Evolutionary conservation across 2,797 vertebrate species (phyloP).

Genomic region (Telmatherina bonti): DNA sequence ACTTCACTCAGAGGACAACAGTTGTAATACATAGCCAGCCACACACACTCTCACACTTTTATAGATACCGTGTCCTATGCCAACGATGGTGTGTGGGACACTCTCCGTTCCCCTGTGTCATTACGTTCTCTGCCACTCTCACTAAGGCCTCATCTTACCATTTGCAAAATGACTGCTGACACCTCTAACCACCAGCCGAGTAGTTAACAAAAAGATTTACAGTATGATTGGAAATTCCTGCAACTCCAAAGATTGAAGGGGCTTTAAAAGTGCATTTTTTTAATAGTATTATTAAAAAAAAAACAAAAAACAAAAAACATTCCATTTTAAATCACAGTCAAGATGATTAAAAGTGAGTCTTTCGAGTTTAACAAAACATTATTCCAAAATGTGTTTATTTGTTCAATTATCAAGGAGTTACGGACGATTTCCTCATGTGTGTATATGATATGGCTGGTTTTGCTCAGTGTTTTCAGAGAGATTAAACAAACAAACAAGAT

Average conservation of each 20-base stretch:
- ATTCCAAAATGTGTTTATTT: not conserved
- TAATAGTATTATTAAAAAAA: too few species aligned
- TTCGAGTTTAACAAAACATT: not conserved
- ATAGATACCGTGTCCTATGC: constrained; percentile 54
- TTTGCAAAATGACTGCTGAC: constrained; percentile 37
- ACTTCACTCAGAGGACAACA: constrained; percentile 78
- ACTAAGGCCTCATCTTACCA: constrained; percentile 12
- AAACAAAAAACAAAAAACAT: not conserved
- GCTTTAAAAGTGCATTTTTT: not conserved
- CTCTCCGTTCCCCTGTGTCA: constrained; percentile 43
- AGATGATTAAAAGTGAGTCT: not conserved
- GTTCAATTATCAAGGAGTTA: not conserved
- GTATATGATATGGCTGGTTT: not conserved
- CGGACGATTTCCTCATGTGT: not conserved
- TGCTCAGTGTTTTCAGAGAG: not conserved
- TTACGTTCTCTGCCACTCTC: constrained; percentile 10
- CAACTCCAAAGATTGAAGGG: constrained; percentile 2
- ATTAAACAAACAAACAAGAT: not conserved
- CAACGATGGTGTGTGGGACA: constrained; percentile 59
- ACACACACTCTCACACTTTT: constrained; percentile 55
- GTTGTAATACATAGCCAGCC: constrained; percentile 73
- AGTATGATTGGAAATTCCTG: constrained; percentile 4
- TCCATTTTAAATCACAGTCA: not conserved
- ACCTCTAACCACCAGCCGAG: constrained; percentile 24
- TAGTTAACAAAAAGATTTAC: constrained; percentile 10